Conservation (phyloP, 2,113 vertebrate genomes). For the Gadus macrocephalus region DNA sequence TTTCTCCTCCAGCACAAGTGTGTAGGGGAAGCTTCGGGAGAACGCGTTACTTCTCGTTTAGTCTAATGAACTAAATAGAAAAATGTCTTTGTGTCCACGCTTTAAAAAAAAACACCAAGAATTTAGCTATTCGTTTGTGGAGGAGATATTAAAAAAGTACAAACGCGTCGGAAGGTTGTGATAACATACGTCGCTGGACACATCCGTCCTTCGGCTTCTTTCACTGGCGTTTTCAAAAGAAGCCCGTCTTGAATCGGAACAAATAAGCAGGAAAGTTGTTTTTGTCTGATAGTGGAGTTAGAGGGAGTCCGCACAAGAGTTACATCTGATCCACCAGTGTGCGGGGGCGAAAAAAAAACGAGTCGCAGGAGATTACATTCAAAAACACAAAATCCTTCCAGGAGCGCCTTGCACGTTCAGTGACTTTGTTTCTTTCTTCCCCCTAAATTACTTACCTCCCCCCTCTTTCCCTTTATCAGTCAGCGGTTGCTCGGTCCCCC, state of each 20-base stretch:
- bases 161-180: background rate
- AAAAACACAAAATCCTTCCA: slow-evolving; percentile 55
- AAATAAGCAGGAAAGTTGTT: slow-evolving; percentile 34
- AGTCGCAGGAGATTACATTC: slow-evolving; percentile 26
- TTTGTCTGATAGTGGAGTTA: slow-evolving; percentile 29
- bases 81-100: no score
- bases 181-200: slow-evolving; percentile 12
- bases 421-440: slow-evolving; percentile 74
- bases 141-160: no score
- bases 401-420: slow-evolving; percentile 52
- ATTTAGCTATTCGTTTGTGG: no score
- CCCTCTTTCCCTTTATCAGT: slow-evolving; percentile 62
- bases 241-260: slow-evolving; percentile 30
- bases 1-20: no score
- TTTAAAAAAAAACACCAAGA: no score
- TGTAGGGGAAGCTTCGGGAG: no score
- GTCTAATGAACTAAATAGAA: no score
- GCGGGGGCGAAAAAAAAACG: slow-evolving; percentile 4
- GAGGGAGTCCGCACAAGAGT: slow-evolving; percentile 20
- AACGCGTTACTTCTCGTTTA: no score
- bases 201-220: slow-evolving; percentile 38
- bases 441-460: slow-evolving; percentile 70
- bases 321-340: slow-evolving; percentile 28
- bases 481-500: slow-evolving; percentile 51
- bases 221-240: slow-evolving; percentile 47